Percentiles rank a stretch among this genome's conserved stretches.
Evolutionary conservation across 2,113 vertebrate species (phyloP).

Genomic region (Neoarius graeffei): DNA sequence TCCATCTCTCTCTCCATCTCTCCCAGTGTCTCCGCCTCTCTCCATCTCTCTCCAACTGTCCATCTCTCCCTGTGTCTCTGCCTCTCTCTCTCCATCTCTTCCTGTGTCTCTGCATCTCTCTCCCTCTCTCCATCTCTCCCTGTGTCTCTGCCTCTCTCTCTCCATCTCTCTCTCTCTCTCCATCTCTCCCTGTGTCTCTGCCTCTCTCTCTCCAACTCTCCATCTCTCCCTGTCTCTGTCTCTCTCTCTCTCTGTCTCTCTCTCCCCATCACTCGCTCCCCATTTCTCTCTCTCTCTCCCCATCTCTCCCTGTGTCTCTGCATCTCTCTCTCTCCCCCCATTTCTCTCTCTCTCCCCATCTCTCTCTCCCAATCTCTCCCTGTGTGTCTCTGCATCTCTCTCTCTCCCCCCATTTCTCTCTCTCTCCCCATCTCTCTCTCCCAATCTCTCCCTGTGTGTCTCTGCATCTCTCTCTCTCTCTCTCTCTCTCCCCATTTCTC

Average conservation of each 20-base stretch:
- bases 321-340: no score
- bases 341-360: no score
- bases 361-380: neutral
- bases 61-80: neutral
- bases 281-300: no score
- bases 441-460: neutral
- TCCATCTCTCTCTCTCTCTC: neutral
- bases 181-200: no score
- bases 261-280: no score
- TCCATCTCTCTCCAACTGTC: no score
- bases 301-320: no score
- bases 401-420: neutral
- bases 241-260: no score
- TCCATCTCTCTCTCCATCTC: no score
- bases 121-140: neutral
- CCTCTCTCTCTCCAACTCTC: no score
- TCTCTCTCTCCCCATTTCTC: neutral
- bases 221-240: no score
- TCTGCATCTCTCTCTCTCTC: neutral
- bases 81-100: neutral
- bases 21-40: no score
- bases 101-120: neutral
- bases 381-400: neutral
- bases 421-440: neutral
- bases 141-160: conserved; percentile 10